Percentiles rank a stretch among this genome's conserved stretches.
These are phyloP conservation scores for Meloidogyne floridensis DNA, from an alignment of 1,140 invertebrate genomes.

Conservation along the genomic window DNA sequence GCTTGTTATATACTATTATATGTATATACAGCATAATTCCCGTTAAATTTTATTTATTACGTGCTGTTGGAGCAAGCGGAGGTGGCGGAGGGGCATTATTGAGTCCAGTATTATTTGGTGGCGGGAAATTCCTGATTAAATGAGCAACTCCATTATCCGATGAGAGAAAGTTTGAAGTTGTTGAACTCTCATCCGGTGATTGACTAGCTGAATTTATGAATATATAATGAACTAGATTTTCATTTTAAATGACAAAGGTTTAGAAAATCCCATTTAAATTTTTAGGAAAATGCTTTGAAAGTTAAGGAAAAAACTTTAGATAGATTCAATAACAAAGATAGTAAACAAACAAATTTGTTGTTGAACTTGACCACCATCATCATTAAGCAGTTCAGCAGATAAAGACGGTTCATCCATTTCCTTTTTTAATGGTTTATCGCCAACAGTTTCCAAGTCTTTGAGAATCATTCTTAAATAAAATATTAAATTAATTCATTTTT, in stretches of 20 bases:
- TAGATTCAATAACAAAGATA: no score
- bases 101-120: constrained; percentile 2
- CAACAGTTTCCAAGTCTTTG: constrained; percentile 54
- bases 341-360: neutral
- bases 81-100: neutral
- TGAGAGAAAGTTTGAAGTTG: neutral
- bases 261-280: neutral
- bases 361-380: neutral
- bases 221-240: no score
- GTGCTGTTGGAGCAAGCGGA: neutral
- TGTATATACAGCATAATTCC: neutral
- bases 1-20: no score
- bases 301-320: neutral
- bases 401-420: constrained; percentile 39
- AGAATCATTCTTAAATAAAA: constrained; percentile 49
- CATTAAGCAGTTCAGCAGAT: neutral
- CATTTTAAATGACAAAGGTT: no score
- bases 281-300: neutral
- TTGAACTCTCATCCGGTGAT: constrained; percentile 7
- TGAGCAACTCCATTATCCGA: constrained; percentile 9
- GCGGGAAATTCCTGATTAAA: neutral
- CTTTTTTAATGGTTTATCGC: constrained; percentile 54
- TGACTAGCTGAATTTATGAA: neutral
- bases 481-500: neutral
- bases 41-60: neutral